Evolutionary conservation across 2,888 invertebrate species (phyloP), one percentile per base, ranked within the genome.

Genomic region (Agrochola lota): DNA sequence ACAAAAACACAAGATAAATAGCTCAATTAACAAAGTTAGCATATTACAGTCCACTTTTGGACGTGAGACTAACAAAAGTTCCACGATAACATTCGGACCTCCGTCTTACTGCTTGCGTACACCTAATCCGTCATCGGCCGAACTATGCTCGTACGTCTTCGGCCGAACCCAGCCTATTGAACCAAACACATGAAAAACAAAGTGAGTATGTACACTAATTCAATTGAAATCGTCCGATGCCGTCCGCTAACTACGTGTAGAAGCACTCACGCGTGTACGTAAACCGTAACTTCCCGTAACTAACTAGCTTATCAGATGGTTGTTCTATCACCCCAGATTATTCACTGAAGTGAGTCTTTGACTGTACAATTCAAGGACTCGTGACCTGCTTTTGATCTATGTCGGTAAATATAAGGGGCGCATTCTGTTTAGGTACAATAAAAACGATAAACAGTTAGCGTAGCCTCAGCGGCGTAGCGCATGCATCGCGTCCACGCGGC

Each of bases 1-100:
- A 55, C 8, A n/a, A 78, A 60, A 78, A 23, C 20, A 26, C 23
- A 64, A 71, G 30, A 72, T 72, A 7, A n/a, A 66, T 70, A 15
- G 17, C 6, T 52, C 12, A 11, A 30, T 52, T 64, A 17, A 46
- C 12, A 35, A 52, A 3, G 17, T 78, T 55, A 52, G 23, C 30
- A 17, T 46, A 46, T 55, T 0, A 20, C 3, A 49, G 8, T 20
- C 20, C 5, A 49, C 0, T 46, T 77, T 46, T 17, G 8, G 20
- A n/a, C 12, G 17, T 35, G 26, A 15, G 30, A 78, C n/a, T 12
- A 7, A 26, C 40, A 52, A 49, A 43, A 59, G 8, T 43, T 43
- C 12, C 9, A 52, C 4, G 11, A 11, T 55, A 23, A 23, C 55
- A 23, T 46, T 46, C 46, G 46, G 15, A 46, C 46, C 46, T 46